Base-by-base conservation (phyloP, 2,797 vertebrate species). In the Pempheris klunzingeri region DNA sequence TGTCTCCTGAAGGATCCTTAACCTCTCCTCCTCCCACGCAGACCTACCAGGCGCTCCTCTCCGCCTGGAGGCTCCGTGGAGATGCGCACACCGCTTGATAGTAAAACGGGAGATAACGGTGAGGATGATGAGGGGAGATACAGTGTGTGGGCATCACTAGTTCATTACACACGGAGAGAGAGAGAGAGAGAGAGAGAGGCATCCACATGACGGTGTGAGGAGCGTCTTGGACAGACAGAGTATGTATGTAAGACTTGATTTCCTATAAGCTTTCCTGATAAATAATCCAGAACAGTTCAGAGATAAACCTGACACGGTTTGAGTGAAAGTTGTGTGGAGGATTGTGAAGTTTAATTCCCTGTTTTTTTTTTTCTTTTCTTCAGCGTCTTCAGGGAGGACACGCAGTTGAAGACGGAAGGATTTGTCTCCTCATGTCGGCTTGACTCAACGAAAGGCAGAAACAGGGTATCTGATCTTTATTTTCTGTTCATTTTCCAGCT, bases 21-120 rank as follows among this genome's bases (percentile, higher is more conserved):
- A 89, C 88, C 86, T 91, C 80, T 83, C 68, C 81, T 88, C 93
- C 92, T 87, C 93, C 91, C 90, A 92, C 92, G 47, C 92, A 90
- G 60, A 90, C 71, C 77, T 87, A 77, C 77, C 59, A 71, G 86
- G 81, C 67, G 67, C 78, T 69, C 67, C 72, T 73, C 82, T 71
- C 69, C 26, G 64, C 87, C 57, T n/a, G 7, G 81, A 87, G 84
- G 84, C 78, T 81, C 60, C 78, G 8, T n/a, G 66, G 69, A 82
- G 49, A 74, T 68, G 60, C 64, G 38, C 60, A 54, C 55, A 63
- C 28, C 15, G 61, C 69, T 50, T 46, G 57, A 70, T 83, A 83
- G 77, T 79, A 82, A 85, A 86, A 49, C 62, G 7, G 52, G 60
- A 68, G 67, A 74, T 66, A 69, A 49, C 22, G 4, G 66, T 58